These are phyloP conservation scores for Lepidurus arcticus DNA, from an alignment of 1,140 invertebrate species.

Conservation along the genomic window DNA sequence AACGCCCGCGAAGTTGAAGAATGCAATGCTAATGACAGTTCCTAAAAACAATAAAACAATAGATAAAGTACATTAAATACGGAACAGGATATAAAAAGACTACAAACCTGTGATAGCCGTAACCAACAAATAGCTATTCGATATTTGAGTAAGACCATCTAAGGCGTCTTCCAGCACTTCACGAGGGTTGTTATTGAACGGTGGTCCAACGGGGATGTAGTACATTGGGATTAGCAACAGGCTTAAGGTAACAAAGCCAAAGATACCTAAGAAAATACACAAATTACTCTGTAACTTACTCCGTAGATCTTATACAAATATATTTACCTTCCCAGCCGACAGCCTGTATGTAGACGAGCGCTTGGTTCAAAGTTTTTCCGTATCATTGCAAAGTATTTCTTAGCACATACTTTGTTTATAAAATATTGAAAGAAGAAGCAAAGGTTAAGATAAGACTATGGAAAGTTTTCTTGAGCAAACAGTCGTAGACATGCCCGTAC, in stretches of 20 bases:
- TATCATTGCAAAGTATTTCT: background rate
- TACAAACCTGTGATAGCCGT: constrained; percentile 60
- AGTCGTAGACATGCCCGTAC: too few relatives aligned
- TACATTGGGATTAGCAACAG: constrained; percentile 76
- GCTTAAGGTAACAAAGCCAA: constrained; percentile 71
- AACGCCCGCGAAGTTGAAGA: constrained; percentile 94
- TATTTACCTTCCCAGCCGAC: constrained; percentile 83
- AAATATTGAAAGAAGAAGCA: background rate
- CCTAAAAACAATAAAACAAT: constrained; percentile 50
- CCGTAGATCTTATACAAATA: constrained; percentile 1
- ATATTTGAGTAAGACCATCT: constrained; percentile 78
- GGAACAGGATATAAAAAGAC: background rate
- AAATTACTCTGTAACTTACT: constrained; percentile 29
- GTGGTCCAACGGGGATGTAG: constrained; percentile 65
- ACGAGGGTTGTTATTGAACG: constrained; percentile 69
- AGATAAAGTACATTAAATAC: background rate
- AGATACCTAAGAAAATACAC: constrained; percentile 56
- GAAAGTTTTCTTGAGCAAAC: too few relatives aligned
- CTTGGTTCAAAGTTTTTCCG: constrained; percentile 9
- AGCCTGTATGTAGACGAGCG: constrained; percentile 48
- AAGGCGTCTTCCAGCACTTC: constrained; percentile 76
- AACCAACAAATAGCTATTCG: constrained; percentile 57
- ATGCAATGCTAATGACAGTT: constrained; percentile 86
- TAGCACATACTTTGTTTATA: background rate
- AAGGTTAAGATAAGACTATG: too few relatives aligned